Conservation (phyloP, 2,113 vertebrate genomes). For the Platycercus adscitus region DNA sequence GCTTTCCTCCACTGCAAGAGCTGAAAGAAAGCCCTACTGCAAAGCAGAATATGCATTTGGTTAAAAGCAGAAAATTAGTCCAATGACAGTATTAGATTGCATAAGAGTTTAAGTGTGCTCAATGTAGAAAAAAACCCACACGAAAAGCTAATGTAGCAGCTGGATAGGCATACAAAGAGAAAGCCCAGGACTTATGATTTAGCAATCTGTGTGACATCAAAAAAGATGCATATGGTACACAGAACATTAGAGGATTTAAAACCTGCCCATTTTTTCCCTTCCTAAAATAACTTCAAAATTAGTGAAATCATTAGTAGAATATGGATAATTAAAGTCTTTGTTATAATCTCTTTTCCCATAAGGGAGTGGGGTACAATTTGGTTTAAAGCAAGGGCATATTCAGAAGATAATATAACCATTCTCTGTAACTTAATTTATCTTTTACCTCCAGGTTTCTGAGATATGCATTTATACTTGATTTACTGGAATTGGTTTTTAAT, state of each 20-base stretch:
- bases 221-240: neutral
- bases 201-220: neutral
- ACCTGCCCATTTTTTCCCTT: neutral
- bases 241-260: neutral
- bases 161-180: neutral
- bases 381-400: neutral
- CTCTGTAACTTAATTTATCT: neutral
- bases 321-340: neutral
- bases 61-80: neutral
- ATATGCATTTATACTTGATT: neutral
- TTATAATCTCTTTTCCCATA: neutral
- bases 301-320: neutral
- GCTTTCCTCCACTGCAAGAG: neutral
- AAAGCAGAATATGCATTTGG: neutral
- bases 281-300: slow-evolving; percentile 6
- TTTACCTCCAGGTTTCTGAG: neutral
- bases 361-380: neutral
- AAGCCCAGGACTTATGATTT: neutral
- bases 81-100: neutral
- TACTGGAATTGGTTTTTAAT: neutral
- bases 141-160: neutral
- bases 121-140: neutral
- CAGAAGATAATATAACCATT: neutral
- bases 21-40: neutral
- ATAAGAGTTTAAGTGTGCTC: neutral